Base-by-base conservation (phyloP, 2,113 vertebrate genomes). In the Aldabrachelys gigantea region DNA sequence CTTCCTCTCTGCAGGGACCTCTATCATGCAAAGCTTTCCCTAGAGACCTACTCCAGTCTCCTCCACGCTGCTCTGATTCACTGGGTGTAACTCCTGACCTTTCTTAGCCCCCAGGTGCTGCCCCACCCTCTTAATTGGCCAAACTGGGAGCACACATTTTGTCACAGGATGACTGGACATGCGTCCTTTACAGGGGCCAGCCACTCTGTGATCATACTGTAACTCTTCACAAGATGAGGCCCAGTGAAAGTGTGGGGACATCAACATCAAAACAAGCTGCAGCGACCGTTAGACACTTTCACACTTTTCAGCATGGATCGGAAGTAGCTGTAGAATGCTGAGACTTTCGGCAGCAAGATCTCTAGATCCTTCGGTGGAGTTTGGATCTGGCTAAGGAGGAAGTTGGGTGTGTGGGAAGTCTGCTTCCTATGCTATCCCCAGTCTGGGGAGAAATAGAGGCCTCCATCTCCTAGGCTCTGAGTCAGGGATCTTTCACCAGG, bases 391-490 rank as follows among this genome's bases (percentile, higher is more conserved):
- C 44, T 80, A 41, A 0, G 2, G 49, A 31, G 53, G 62, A 85
- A 49, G 91, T 1, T 84, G 80, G 91, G 89, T 97, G 65, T 93
- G 78, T n/a, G 8, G 54, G 47, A 96, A 96, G 94, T 93, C 92
- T 86, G 93, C 88, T 97, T 97, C 88, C 57, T 87, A 82, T 88
- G 57, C 82, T 95, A 92, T 96, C 92, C 93, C 54, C 35, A 52
- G 41, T 25, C 80, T 92, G 83, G 1, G 1, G 44, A 72, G 54
- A 52, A 95, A 16, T 80, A 96, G 94, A 52, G 87, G 84, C 16
- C 29, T 89, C 79, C 91, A 89, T 94, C 85, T 95, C 92, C 79
- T 80, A 2, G 21, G 79, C 93, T 79, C 79, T 2, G 2, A 95
- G 49, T 82, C 56, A 9, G 1, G 53, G 93, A 91, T 12, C 93